Evolutionary conservation across 2,888 invertebrate genomes (phyloP).

Genomic region (Pollenia amentaria): DNA sequence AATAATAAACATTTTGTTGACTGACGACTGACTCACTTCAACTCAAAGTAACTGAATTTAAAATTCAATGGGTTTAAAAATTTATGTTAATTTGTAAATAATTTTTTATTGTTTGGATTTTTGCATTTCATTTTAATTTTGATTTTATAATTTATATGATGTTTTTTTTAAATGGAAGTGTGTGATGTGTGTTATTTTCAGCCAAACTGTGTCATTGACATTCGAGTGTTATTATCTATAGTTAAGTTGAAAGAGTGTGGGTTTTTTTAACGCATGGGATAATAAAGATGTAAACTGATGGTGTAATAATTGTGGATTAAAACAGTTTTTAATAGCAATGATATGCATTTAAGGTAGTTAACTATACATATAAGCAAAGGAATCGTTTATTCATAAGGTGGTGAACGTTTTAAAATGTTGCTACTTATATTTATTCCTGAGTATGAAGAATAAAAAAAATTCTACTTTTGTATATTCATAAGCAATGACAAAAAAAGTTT

Average conservation of each 20-base stretch:
- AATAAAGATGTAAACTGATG: constrained; percentile 17
- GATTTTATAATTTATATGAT: constrained; percentile 23
- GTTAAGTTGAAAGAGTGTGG: constrained; percentile 5
- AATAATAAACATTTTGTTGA: constrained; percentile 11
- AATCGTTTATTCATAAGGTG: too few species aligned
- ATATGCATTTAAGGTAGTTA: too few species aligned
- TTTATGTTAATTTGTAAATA: constrained; percentile 30
- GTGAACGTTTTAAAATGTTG: too few species aligned
- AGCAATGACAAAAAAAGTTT: too few species aligned
- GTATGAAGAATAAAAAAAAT: too few species aligned
- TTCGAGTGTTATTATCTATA: constrained; percentile 16
- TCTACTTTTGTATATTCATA: too few species aligned
- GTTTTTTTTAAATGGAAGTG: constrained; percentile 36
- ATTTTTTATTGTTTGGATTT: neutral
- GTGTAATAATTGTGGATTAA: constrained; percentile 44
- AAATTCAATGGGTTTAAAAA: constrained; percentile 16
- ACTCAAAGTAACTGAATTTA: neutral
- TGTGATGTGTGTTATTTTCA: neutral
- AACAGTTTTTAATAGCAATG: too few species aligned
- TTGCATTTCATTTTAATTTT: constrained; percentile 21
- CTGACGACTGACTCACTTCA: neutral
- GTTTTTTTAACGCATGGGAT: neutral
- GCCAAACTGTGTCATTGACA: constrained; percentile 60
- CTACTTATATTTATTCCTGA: too few species aligned
- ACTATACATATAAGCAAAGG: too few species aligned